Percentiles rank a stretch among this genome's conserved stretches.
Evolutionary conservation across 1,140 invertebrate species (phyloP).

Genomic region (Drosophila grimshawi): DNA sequence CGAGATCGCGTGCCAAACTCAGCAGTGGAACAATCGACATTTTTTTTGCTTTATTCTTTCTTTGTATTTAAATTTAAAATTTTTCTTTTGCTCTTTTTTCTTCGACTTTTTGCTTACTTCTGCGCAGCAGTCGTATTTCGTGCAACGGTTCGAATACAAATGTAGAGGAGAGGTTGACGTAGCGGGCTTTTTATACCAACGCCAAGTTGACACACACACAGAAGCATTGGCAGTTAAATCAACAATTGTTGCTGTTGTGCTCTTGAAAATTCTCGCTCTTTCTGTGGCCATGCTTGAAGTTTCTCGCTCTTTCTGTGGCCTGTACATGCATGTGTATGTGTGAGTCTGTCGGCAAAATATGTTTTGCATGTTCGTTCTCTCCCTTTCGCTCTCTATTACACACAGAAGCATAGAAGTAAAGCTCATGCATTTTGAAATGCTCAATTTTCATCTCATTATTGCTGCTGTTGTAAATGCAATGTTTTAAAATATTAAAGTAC

Average conservation of each 20-base stretch:
- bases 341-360: slow-evolving; percentile 20
- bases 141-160: slow-evolving; percentile 25
- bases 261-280: slow-evolving; percentile 62
- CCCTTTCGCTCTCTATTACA: slow-evolving; percentile 1
- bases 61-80: too few relatives aligned
- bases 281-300: slow-evolving; percentile 8
- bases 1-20: slow-evolving; percentile 73
- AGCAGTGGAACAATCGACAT: slow-evolving; percentile 78
- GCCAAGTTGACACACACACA: slow-evolving; percentile 43
- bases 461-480: neutral
- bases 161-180: slow-evolving; percentile 5
- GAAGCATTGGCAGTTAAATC: slow-evolving; percentile 9
- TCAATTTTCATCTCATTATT: slow-evolving; percentile 29
- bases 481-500: slow-evolving; percentile 30
- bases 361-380: slow-evolving; percentile 19
- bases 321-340: slow-evolving; percentile 15
- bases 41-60: slow-evolving; percentile 17
- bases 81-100: neutral
- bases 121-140: slow-evolving; percentile 13
- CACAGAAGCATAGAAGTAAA: slow-evolving; percentile 11
- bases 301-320: too few relatives aligned
- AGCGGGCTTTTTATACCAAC: slow-evolving; percentile 63
- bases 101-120: slow-evolving; percentile 7
- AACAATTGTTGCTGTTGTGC: slow-evolving; percentile 28
- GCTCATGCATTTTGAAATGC: too few relatives aligned